A percentile compares a stretch with the other conserved stretches of the same genome.
phyloP scores from a whole-genome alignment of 2,113 vertebrate species.

The Laterallus jamaicensis region DNA sequence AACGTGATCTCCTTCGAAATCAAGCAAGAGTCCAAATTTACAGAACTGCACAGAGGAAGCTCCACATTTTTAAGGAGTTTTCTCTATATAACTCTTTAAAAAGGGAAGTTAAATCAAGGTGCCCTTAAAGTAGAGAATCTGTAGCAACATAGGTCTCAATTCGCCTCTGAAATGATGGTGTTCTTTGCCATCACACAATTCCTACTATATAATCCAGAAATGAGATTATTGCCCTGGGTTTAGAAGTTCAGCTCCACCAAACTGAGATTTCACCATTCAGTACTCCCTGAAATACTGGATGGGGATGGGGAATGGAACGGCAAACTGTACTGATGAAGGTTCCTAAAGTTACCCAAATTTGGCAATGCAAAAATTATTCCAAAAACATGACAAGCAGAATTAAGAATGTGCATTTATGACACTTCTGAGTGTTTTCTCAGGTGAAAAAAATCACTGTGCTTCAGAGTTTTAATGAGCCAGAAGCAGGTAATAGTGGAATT shows the following conservation, averaged over 20 bases:
- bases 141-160: neutral
- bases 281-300: neutral
- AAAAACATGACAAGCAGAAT: neutral
- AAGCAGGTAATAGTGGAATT: neutral
- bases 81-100: neutral
- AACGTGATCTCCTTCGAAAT: neutral
- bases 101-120: neutral
- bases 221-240: neutral
- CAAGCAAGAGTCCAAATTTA: neutral
- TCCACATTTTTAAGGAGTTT: neutral
- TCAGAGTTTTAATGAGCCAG: neutral
- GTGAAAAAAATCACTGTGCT: neutral
- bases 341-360: neutral
- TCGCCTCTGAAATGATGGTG: constrained; percentile 3
- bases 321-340: neutral
- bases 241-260: constrained; percentile 1
- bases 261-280: neutral
- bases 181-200: neutral
- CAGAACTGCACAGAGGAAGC: neutral
- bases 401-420: neutral
- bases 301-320: neutral
- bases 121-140: neutral
- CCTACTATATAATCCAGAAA: constrained; percentile 19
- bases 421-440: neutral
- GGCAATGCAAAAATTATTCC: neutral